phyloP scores from a whole-genome alignment of 2,888 invertebrate species.

The Plagiodera versicolora region DNA sequence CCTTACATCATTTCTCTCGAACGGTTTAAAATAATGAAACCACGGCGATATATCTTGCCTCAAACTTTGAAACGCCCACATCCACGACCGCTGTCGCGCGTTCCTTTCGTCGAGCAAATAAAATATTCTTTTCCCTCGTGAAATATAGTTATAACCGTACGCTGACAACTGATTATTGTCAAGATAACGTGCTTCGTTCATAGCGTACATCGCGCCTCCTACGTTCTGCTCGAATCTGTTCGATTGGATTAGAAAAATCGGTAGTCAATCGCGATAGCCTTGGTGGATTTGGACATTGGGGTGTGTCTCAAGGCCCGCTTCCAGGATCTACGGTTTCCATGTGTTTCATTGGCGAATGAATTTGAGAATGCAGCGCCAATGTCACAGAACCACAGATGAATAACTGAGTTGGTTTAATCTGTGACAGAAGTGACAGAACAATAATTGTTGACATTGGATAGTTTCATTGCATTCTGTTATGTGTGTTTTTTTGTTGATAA shows the following conservation, averaged over 20 bases:
- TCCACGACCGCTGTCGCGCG: slow-evolving; percentile 21
- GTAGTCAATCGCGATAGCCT: not conserved
- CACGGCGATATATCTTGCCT: slow-evolving; percentile 18
- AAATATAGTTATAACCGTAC: slow-evolving; percentile 18
- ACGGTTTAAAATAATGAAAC: slow-evolving; percentile 12
- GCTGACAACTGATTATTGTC: slow-evolving; percentile 13
- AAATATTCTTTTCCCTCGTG: slow-evolving; percentile 13
- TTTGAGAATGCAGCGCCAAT: too few species aligned
- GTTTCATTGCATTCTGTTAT: too few species aligned
- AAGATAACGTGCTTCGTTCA: slow-evolving; percentile 6
- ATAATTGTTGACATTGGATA: too few species aligned
- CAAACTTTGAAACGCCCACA: slow-evolving; percentile 21
- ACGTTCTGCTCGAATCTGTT: not conserved
- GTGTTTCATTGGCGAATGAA: too few species aligned
- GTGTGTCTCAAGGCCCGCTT: not conserved
- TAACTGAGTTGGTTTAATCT: too few species aligned
- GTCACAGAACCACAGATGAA: too few species aligned
- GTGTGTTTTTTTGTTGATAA: too few species aligned
- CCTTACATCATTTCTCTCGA: not conserved
- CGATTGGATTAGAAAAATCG: not conserved
- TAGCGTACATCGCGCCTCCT: not conserved
- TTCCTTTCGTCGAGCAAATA: slow-evolving; percentile 13
- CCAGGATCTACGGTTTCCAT: not conserved
- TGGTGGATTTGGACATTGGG: not conserved
- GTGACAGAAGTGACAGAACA: too few species aligned